Evolutionary conservation across 64 coral and sea anemone species (phyloP).

Genomic region (Trachythela sp.): DNA sequence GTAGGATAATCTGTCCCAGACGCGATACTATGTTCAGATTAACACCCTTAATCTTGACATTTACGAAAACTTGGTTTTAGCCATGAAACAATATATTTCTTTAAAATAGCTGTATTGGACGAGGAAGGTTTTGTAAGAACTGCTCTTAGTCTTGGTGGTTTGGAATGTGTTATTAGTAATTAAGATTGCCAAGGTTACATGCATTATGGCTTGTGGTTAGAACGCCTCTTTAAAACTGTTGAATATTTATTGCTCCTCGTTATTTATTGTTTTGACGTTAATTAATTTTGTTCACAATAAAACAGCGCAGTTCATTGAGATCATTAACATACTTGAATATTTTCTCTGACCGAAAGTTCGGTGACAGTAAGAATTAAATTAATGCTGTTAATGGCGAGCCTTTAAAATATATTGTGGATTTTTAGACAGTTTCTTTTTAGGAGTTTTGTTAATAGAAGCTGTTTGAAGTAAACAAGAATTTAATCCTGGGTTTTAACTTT

Average conservation of each 20-base stretch:
- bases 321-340: no score
- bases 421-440: no score
- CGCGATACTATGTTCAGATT: background rate
- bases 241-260: background rate
- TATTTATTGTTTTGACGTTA: conserved; percentile 1
- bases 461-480: no score
- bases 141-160: background rate
- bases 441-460: no score
- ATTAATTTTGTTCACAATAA: background rate
- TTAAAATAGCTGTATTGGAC: no score
- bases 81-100: background rate
- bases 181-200: background rate
- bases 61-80: background rate
- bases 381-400: no score
- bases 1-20: background rate
- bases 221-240: background rate
- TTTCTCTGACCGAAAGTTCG: no score
- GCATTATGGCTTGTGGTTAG: background rate
- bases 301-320: no score
- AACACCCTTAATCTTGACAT: background rate
- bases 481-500: no score
- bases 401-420: no score
- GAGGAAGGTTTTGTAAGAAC: no score
- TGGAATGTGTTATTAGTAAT: background rate
- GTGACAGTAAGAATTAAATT: no score